These are phyloP conservation scores for Dermatophagoides farinae DNA, from an alignment of 1,140 invertebrate genomes.

Conservation along the genomic window DNA sequence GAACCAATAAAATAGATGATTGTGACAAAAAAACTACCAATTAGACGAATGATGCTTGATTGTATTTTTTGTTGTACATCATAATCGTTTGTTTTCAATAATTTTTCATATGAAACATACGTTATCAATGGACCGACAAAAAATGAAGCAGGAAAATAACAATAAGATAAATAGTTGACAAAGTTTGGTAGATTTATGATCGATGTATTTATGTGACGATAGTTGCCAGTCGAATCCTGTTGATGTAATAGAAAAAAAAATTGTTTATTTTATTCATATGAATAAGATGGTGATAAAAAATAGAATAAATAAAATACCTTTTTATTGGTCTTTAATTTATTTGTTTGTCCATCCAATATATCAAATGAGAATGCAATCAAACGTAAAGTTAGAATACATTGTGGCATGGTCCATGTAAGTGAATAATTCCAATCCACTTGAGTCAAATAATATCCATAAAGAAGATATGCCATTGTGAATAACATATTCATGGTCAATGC, in stretches of 20 bases:
- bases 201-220: slow-evolving; percentile 37
- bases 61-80: not conserved
- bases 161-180: slow-evolving; percentile 54
- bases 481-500: not conserved
- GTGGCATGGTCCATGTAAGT: slow-evolving; percentile 86
- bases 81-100: not conserved
- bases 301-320: no score
- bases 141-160: slow-evolving; percentile 66
- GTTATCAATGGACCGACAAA: slow-evolving; percentile 49
- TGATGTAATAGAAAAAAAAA: not conserved
- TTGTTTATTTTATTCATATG: no score
- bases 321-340: no score
- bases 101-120: not conserved
- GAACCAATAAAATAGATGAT: not conserved
- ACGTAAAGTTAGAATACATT: slow-evolving; percentile 67
- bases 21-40: not conserved
- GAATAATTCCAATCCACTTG: slow-evolving; percentile 55
- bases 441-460: slow-evolving; percentile 53
- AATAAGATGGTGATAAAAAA: no score
- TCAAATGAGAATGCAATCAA: slow-evolving; percentile 68
- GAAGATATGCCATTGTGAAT: slow-evolving; percentile 34
- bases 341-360: slow-evolving; percentile 46
- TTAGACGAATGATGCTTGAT: not conserved
- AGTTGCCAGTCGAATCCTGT: not conserved
- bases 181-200: slow-evolving; percentile 35